A percentile compares a stretch with the other conserved stretches of the same genome.
Evolutionary conservation across 2,888 invertebrate genomes (phyloP).

Genomic region (Drosophila mayaguana): DNA sequence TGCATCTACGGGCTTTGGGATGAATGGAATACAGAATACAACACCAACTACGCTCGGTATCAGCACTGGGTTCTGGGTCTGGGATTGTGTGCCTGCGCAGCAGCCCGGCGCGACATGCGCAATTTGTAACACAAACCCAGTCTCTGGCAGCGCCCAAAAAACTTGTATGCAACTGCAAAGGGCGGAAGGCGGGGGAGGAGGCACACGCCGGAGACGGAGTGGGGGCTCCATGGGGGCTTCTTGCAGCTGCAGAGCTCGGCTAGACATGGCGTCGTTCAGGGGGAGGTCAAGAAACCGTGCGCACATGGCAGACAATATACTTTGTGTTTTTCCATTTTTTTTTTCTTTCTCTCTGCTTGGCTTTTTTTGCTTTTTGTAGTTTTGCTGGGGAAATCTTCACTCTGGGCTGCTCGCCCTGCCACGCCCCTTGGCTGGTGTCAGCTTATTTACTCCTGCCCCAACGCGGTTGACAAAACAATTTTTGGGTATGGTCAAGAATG

Average conservation of each 20-base stretch:
- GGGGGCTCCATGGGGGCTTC: background rate
- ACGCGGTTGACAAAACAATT: constrained; percentile 62
- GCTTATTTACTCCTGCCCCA: constrained; percentile 64
- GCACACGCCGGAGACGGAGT: background rate
- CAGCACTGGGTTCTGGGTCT: constrained; percentile 19
- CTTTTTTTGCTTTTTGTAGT: constrained; percentile 19
- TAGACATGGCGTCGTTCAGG: constrained; percentile 49
- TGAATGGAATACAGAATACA: constrained; percentile 41
- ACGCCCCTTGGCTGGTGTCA: constrained; percentile 55
- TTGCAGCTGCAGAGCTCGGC: constrained; percentile 28
- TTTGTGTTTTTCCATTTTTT: constrained; percentile 18
- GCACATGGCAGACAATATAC: constrained; percentile 53
- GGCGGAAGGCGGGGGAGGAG: constrained; percentile 1
- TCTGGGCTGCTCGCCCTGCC: constrained; percentile 22
- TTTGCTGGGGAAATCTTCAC: constrained; percentile 52
- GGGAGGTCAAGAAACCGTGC: constrained; percentile 81
- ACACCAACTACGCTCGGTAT: constrained; percentile 6
- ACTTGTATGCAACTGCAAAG: constrained; percentile 54
- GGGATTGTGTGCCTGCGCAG: constrained; percentile 40
- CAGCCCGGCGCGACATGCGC: constrained; percentile 83
- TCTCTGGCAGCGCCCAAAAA: constrained; percentile 80
- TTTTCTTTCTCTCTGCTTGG: background rate
- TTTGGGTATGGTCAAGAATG: constrained; percentile 84
- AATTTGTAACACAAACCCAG: constrained; percentile 85
- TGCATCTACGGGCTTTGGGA: constrained; percentile 20